phyloP scores from a whole-genome alignment of 2,888 invertebrate genomes.

The Trichogramma evanescens region DNA sequence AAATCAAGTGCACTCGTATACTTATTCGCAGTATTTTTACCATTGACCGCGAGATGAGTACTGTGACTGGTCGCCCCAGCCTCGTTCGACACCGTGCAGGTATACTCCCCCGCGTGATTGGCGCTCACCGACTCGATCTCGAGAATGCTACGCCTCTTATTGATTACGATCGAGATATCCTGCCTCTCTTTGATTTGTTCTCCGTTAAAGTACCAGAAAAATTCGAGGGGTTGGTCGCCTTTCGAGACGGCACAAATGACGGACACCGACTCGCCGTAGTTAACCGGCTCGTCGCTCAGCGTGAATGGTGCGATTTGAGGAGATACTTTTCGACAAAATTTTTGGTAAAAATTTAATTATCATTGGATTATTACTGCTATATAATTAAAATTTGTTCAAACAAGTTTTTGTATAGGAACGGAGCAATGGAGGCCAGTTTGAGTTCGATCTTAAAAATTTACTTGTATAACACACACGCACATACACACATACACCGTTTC shows the following conservation, averaged over 20 bases:
- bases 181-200: slow-evolving; percentile 47
- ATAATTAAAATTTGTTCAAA: not conserved
- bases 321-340: slow-evolving; percentile 51
- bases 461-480: too few relatives aligned
- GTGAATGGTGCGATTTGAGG: slow-evolving; percentile 66
- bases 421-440: too few relatives aligned
- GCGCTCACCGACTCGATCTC: slow-evolving; percentile 64
- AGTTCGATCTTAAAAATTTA: too few relatives aligned
- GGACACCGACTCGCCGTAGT: slow-evolving; percentile 63
- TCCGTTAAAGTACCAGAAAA: slow-evolving; percentile 69
- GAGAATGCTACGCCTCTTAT: slow-evolving; percentile 54
- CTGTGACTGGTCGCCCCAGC: slow-evolving; percentile 65
- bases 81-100: slow-evolving; percentile 66
- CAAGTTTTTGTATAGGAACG: too few relatives aligned
- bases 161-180: slow-evolving; percentile 48
- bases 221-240: slow-evolving; percentile 68
- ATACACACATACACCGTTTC: slow-evolving; percentile 44
- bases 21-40: slow-evolving; percentile 47
- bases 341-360: not conserved
- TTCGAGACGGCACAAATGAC: slow-evolving; percentile 63
- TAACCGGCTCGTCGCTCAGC: slow-evolving; percentile 58
- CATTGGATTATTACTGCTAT: not conserved
- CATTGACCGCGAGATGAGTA: slow-evolving; percentile 65
- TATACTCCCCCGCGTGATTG: slow-evolving; percentile 67
- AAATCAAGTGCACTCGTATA: not conserved